Evolutionary conservation across 2,797 vertebrate genomes (phyloP), one percentile per base, ranked within the genome.

Genomic region (Mormyrus proboscirostris): DNA sequence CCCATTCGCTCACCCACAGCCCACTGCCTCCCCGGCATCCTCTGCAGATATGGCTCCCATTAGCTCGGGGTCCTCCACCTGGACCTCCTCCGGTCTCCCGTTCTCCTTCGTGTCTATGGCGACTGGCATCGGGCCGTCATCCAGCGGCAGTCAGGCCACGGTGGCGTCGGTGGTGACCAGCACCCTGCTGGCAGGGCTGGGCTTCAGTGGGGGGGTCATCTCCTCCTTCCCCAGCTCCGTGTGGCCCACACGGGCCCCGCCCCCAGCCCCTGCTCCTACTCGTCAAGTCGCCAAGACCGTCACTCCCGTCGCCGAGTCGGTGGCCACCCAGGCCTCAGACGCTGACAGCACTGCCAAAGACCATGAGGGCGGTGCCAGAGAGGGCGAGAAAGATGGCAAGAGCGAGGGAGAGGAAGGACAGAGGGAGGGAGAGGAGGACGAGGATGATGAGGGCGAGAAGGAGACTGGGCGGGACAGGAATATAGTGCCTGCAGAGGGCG

Each of bases 81-180:
- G 98, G 98, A 98, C 98, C 0, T 98, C 98, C 90, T 98, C 98
- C 0, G 98, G 98, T 89, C 97, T 99, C 89, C 98, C 98, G 47
- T 99, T 99, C 95, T 99, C 98, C 33, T 98, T 99, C 0, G 98
- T 99, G 85, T 99, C 98, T 73, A 98, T 99, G 97, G 98, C 98
- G 4, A 99, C 98, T 0, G 98, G 98, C 84, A 99, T 98, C 88
- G 97, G 98, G 2, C 98, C 98, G 0, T 98, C 98, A 9, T 99
- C 98, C 91, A 99, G 98, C 0, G 98, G 98, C 90, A 99, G 97
- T 93, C 98, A 99, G 92, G 98, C 98, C 0, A 98, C 98, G 0
- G 96, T 99, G 93, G 98, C 98, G 1, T 99, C 98, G 0, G 96
- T 99, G 92, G 97, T 99, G 91, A 99, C 98, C 92, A 99, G 98